phyloP scores from a whole-genome alignment of 2,113 vertebrate species.

The Fulmarus glacialis region DNA sequence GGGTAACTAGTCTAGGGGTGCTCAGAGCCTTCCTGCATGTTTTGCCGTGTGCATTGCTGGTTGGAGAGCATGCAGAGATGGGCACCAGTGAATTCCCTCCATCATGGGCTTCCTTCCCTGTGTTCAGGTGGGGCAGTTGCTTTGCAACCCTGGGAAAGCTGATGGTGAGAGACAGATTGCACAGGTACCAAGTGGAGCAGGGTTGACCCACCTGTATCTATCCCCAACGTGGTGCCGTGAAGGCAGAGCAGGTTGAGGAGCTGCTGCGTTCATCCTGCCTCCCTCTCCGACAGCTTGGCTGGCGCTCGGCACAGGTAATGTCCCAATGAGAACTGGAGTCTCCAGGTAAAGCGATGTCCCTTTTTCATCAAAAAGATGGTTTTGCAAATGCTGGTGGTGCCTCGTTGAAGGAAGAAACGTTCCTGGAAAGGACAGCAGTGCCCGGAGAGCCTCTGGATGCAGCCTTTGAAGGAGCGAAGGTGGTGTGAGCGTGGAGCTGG shows the following conservation, averaged over 20 bases:
- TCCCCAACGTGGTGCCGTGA: rapidly evolving
- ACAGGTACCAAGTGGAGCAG: background rate
- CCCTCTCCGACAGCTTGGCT: background rate
- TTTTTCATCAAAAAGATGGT: background rate
- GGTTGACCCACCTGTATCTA: rapidly evolving
- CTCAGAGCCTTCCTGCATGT: no score
- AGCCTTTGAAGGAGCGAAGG: background rate
- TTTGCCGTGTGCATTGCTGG: rapidly evolving
- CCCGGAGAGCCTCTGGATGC: background rate
- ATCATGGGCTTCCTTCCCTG: rapidly evolving
- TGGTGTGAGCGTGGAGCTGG: rapidly evolving
- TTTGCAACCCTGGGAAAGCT: background rate
- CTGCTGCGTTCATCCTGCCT: background rate
- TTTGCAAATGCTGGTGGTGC: background rate
- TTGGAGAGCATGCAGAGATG: background rate
- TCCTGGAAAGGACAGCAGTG: background rate
- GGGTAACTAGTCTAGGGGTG: background rate
- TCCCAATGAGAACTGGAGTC: rapidly evolving
- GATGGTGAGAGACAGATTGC: background rate
- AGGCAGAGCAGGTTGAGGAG: background rate
- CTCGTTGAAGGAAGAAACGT: rapidly evolving
- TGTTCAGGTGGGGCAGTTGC: no score
- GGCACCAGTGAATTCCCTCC: background rate
- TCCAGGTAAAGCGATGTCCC: background rate
- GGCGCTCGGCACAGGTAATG: background rate